Evolutionary conservation across 1,140 invertebrate species (phyloP).

Genomic region (Drosophila tani): DNA sequence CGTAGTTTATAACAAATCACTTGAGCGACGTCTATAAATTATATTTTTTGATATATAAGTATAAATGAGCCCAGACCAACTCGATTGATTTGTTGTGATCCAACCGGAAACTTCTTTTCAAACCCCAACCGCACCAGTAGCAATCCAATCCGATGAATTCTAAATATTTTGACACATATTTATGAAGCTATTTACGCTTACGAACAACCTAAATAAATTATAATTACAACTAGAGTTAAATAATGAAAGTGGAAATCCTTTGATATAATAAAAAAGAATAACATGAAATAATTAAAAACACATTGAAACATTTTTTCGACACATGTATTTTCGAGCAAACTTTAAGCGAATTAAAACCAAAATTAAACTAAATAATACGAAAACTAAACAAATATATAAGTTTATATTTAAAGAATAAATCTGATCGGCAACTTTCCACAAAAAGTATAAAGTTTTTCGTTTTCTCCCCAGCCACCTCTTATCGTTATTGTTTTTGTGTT

Average conservation of each 20-base stretch:
- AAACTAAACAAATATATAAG: constrained; percentile 24
- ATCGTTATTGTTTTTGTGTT: constrained; percentile 14
- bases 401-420: constrained; percentile 5
- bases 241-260: constrained; percentile 10
- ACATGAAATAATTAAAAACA: constrained; percentile 27
- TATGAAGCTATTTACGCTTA: constrained; percentile 75
- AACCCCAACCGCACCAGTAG: constrained; percentile 27
- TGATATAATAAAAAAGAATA: constrained; percentile 14
- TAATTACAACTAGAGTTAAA: neutral
- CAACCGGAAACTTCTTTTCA: constrained; percentile 8
- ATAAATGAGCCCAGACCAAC: constrained; percentile 82
- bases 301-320: constrained; percentile 66
- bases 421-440: constrained; percentile 13
- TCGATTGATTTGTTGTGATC: constrained; percentile 76
- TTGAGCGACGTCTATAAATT: constrained; percentile 79
- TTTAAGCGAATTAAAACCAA: constrained; percentile 52
- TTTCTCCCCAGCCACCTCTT: neutral
- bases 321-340: constrained; percentile 77
- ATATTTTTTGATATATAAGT: constrained; percentile 77
- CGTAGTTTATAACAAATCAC: constrained; percentile 64
- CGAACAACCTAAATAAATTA: constrained; percentile 30
- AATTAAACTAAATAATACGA: constrained; percentile 27
- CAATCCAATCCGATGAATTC: constrained; percentile 19
- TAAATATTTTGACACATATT: constrained; percentile 53
- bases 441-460: constrained; percentile 5